Percentiles rank a stretch among this genome's conserved stretches.
Conservation (phyloP, 2,888 invertebrate genomes). For the Germaria angustata region DNA sequence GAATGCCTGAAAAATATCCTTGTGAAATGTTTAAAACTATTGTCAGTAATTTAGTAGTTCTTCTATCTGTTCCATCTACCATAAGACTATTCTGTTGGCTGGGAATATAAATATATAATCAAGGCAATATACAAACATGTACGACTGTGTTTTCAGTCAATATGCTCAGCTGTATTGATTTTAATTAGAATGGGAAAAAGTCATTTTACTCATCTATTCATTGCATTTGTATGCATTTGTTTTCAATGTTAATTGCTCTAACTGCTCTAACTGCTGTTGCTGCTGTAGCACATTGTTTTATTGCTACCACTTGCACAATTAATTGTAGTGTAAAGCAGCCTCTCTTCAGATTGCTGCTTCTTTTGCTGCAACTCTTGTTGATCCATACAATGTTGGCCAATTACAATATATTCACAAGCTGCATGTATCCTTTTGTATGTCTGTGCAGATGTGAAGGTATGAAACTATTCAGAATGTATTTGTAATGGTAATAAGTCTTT, state of each 20-base stretch:
- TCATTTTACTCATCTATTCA: conserved; percentile 63
- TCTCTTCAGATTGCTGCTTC: background rate
- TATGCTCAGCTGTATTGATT: conserved; percentile 61
- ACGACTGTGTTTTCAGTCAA: conserved; percentile 22
- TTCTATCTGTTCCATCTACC: no score
- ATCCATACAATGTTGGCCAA: conserved; percentile 55
- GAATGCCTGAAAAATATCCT: no score
- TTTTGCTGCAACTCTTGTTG: conserved; percentile 36
- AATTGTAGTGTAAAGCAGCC: conserved; percentile 20
- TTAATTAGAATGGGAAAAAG: conserved; percentile 65
- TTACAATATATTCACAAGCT: conserved; percentile 52
- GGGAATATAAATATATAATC: no score
- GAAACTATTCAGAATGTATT: conserved; percentile 12
- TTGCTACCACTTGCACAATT: conserved; percentile 17
- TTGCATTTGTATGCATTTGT: conserved; percentile 40
- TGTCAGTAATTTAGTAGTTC: no score
- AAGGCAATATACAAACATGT: background rate
- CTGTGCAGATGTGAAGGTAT: background rate
- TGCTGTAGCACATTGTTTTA: conserved; percentile 17
- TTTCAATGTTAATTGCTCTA: conserved; percentile 60
- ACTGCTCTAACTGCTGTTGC: conserved; percentile 41
- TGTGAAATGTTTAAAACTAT: no score
- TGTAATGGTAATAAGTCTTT: conserved; percentile 1
- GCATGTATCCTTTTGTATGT: background rate
- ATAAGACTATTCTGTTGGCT: no score